Evolutionary conservation across 2,888 invertebrate genomes (phyloP), one percentile per base, ranked within the genome.

Genomic region (Napeogenes sylphis): DNA sequence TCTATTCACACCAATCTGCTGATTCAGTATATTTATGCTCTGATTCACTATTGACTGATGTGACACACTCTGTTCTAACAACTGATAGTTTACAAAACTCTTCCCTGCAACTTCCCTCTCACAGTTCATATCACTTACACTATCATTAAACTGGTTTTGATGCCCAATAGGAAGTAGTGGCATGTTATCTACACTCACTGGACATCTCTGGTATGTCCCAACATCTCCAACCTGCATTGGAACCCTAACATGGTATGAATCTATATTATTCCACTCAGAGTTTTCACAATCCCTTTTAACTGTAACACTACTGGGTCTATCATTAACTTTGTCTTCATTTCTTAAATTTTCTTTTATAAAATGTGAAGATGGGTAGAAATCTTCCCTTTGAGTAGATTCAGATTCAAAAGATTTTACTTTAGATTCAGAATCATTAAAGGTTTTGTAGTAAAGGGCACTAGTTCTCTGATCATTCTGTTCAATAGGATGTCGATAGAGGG

Each of bases 1-100:
- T 71, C 83, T 76, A 77, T 75, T 85, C 68, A 87, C 88, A 75
- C 90, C 87, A 59, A 90, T 87, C 79, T 90, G 90, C 79, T 90
- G 90, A 78, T 89, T 90, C 71, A 90, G 78, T 82, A 90, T 89
- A 81, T 86, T 90, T 72, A 91, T 89, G 82, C 87, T 88, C 73
- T 90, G 90, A 83, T 90, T 90, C 73, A 90, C 89, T 81, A 90
- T 88, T 35, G 90, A 88, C 70, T 90, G 90, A 75, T 90, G 91
- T 63, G 89, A 85, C 68, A 90, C 87, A 85, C 88, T 90, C 76
- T 90, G 90, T 86, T 91, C 90, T 81, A 90, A 81, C 75, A 90
- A 84, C 77, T 91, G 91, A 79, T 90, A 91, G 85, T 91, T 91
- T 75, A 90, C 83, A 83, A 82, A 87, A 77, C 83, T 84, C 70